Conservation (phyloP, 2,888 invertebrate genomes). For the Hydropsyche betteni region DNA sequence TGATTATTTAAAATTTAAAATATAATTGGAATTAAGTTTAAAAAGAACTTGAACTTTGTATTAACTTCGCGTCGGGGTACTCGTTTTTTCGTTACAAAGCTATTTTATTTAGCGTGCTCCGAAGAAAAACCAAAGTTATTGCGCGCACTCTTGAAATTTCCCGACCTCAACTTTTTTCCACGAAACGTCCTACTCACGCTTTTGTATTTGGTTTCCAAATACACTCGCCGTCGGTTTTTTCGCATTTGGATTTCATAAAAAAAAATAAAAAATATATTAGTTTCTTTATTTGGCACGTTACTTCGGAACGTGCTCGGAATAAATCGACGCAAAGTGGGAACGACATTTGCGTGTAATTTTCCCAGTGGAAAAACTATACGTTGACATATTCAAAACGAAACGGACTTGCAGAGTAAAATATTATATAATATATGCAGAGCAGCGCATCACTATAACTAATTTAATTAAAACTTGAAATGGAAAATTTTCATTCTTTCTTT, state of each 20-base stretch:
- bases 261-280: not conserved
- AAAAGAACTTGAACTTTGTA: not conserved
- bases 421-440: conserved; percentile 15
- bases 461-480: conserved; percentile 16
- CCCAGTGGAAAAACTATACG: not conserved
- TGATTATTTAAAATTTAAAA: not conserved
- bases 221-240: not conserved
- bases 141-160: too few species aligned
- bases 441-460: conserved; percentile 27
- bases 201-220: not conserved
- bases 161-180: too few species aligned
- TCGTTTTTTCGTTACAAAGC: not conserved
- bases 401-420: not conserved
- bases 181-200: not conserved
- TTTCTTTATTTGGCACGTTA: not conserved
- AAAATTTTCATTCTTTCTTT: conserved; percentile 8
- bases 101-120: too few species aligned
- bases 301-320: conserved; percentile 14
- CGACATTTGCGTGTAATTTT: not conserved
- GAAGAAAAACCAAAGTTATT: too few species aligned
- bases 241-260: not conserved
- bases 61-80: not conserved
- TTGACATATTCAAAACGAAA: conserved; percentile 6
- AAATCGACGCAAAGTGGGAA: not conserved
- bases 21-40: not conserved